Conservation (phyloP, 2,888 invertebrate genomes). For the Acanthacorydalis orientalis region DNA sequence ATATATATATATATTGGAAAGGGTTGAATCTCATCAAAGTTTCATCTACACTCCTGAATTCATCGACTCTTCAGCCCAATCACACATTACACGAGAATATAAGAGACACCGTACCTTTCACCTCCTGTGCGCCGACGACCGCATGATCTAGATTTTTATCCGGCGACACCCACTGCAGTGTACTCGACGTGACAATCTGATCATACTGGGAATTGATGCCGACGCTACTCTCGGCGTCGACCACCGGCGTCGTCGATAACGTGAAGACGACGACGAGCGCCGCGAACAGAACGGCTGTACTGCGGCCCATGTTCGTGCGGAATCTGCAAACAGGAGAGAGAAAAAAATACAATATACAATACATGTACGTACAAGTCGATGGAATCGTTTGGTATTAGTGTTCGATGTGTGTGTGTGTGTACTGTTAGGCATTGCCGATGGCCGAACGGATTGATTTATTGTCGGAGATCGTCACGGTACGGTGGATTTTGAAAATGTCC, state of each 20-base stretch:
- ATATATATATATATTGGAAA: too few species aligned
- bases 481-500: too few species aligned
- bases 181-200: conserved; percentile 64
- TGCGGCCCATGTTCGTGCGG: not conserved
- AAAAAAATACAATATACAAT: not conserved
- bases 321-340: not conserved
- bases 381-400: too few species aligned
- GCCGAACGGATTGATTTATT: too few species aligned
- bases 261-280: not conserved
- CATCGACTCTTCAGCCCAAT: too few species aligned
- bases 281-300: not conserved
- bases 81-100: conserved; percentile 16
- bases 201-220: conserved; percentile 18
- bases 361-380: not conserved
- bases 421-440: too few species aligned
- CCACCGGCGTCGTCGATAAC: not conserved
- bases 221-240: conserved; percentile 21
- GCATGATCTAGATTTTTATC: conserved; percentile 39
- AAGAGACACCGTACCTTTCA: conserved; percentile 10
- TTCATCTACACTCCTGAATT: too few species aligned
- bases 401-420: too few species aligned
- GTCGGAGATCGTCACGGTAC: too few species aligned
- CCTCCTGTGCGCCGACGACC: conserved; percentile 35
- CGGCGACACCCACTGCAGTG: conserved; percentile 54
- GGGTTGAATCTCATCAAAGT: too few species aligned